These are phyloP conservation scores for Chelonia mydas DNA, from an alignment of 2,797 vertebrate species.

Conservation along the genomic window DNA sequence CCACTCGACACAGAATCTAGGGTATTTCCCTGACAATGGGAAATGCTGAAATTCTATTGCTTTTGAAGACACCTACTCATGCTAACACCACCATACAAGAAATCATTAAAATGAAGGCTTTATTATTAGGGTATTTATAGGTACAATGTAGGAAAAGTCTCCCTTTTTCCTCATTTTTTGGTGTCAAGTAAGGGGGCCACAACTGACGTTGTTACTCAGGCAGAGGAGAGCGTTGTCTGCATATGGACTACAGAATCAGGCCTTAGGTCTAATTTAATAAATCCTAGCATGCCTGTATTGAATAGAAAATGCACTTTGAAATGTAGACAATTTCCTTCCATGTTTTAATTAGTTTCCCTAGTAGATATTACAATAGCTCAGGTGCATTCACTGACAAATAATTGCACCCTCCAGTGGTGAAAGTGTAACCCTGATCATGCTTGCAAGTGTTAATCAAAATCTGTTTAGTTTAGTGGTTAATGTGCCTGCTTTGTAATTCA, in stretches of 20 bases:
- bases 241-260: not conserved
- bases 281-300: not conserved
- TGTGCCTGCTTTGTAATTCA: not conserved
- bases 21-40: not conserved
- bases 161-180: not conserved
- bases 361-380: not conserved
- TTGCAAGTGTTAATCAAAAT: not conserved
- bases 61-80: not conserved
- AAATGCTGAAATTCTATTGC: not conserved
- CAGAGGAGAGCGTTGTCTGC: not conserved
- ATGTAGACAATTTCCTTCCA: not conserved
- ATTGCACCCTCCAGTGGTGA: conserved; percentile 60
- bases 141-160: not conserved
- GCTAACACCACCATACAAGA: not conserved
- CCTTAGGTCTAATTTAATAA: not conserved
- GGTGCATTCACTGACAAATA: not conserved
- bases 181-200: not conserved
- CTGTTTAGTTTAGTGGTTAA: not conserved
- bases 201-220: not conserved
- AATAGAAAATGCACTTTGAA: not conserved
- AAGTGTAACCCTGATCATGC: not conserved
- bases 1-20: not conserved
- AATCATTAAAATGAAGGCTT: not conserved
- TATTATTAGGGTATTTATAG: not conserved
- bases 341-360: not conserved